Conservation (phyloP, 2,797 vertebrate genomes). For the Cynodonichthys magdalenae region DNA sequence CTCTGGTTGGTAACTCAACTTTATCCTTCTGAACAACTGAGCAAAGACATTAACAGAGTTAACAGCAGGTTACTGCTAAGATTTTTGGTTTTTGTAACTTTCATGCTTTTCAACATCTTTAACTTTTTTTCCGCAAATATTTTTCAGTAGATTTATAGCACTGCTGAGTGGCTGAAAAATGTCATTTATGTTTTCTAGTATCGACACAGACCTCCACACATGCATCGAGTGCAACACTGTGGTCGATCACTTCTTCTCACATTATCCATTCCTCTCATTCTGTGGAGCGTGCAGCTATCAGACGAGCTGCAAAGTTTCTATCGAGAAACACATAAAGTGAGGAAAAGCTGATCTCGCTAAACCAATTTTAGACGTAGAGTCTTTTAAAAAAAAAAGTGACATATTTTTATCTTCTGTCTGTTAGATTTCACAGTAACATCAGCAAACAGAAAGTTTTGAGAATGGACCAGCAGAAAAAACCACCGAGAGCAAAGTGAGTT, state of each 20-base stretch:
- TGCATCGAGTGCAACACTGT: constrained; percentile 91
- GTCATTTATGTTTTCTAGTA: constrained; percentile 69
- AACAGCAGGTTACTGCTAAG: too few species aligned
- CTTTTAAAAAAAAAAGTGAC: background rate
- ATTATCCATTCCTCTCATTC: constrained; percentile 89
- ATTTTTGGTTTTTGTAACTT: too few species aligned
- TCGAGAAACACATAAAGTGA: constrained; percentile 94
- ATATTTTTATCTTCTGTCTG: constrained; percentile 10
- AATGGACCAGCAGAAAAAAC: constrained; percentile 79
- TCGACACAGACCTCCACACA: constrained; percentile 75
- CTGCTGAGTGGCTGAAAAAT: too few species aligned
- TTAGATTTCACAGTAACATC: constrained; percentile 91
- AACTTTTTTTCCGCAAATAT: too few species aligned
- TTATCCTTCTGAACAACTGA: background rate
- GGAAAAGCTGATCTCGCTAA: background rate
- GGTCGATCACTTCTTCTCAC: constrained; percentile 89
- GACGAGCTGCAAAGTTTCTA: constrained; percentile 93
- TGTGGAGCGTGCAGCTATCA: constrained; percentile 94
- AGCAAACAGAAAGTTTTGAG: constrained; percentile 87
- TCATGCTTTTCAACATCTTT: too few species aligned
- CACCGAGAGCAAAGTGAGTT: constrained; percentile 83
- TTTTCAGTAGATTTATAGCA: too few species aligned
- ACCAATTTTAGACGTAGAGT: background rate
- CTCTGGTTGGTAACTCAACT: constrained; percentile 78
- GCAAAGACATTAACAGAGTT: background rate